A percentile compares a stretch with the other conserved stretches of the same genome.
Conservation (phyloP, 2,888 invertebrate genomes). For the Bombyx huttoni region DNA sequence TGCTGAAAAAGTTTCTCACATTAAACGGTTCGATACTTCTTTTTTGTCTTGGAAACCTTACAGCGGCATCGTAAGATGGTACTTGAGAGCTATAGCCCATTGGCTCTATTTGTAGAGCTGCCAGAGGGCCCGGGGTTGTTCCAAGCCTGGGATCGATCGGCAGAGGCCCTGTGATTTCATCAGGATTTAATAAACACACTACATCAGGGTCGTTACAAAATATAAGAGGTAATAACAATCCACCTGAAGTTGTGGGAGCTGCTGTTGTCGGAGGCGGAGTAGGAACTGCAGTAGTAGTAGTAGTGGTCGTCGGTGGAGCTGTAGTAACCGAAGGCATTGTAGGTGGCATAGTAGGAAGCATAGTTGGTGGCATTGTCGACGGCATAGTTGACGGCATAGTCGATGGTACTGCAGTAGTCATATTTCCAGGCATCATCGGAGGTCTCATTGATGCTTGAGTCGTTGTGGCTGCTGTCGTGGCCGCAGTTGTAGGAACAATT, state of each 20-base stretch:
- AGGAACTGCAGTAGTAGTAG: constrained; percentile 10
- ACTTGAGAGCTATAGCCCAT: constrained; percentile 45
- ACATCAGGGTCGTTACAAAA: constrained; percentile 54
- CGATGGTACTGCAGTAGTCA: constrained; percentile 10
- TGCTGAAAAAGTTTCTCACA: constrained; percentile 14
- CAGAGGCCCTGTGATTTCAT: constrained; percentile 52
- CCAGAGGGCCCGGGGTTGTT: constrained; percentile 44
- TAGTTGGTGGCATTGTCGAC: constrained; percentile 9
- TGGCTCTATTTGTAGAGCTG: constrained; percentile 34
- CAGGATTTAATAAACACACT: constrained; percentile 58
- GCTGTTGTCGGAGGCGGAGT: constrained; percentile 10
- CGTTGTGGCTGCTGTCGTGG: constrained; percentile 20
- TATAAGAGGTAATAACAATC: constrained; percentile 41
- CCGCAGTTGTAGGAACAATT: constrained; percentile 40
- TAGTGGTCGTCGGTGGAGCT: constrained; percentile 4
- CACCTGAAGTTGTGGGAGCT: constrained; percentile 29
- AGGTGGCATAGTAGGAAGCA: constrained; percentile 11
- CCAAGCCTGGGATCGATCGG: constrained; percentile 62
- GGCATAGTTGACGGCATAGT: constrained; percentile 11
- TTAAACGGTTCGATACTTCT: constrained; percentile 20
- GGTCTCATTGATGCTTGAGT: constrained; percentile 12
- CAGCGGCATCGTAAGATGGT: constrained; percentile 38
- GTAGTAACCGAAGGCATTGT: background rate
- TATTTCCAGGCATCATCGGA: constrained; percentile 6
- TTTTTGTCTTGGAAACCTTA: constrained; percentile 51